Percentiles rank a stretch among this genome's conserved stretches.
Conservation (phyloP, 2,888 invertebrate genomes). For the Cylindroiulus punctatus region DNA sequence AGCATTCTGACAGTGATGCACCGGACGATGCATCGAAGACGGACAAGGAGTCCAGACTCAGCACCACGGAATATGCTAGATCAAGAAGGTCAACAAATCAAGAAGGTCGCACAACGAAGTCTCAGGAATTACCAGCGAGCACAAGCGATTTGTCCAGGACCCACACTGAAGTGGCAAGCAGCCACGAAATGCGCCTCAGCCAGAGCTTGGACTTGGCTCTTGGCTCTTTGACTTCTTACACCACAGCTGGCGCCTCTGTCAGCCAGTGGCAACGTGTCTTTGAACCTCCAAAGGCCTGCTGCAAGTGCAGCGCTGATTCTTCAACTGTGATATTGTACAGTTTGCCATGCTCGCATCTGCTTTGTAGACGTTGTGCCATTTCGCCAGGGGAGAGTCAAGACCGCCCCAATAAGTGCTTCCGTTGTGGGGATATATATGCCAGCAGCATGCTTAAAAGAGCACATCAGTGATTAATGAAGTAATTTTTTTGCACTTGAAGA, state of each 20-base stretch:
- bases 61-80: background rate
- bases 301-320: background rate
- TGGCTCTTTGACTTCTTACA: background rate
- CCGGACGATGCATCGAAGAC: background rate
- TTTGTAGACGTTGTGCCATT: background rate
- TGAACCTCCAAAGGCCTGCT: background rate
- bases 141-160: background rate
- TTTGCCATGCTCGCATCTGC: slow-evolving; percentile 3
- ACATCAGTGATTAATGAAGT: background rate
- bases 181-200: background rate
- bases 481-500: background rate
- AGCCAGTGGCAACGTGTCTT: background rate
- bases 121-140: background rate
- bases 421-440: background rate
- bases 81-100: background rate
- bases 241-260: background rate
- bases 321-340: background rate
- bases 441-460: background rate
- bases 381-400: background rate
- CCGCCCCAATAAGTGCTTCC: background rate
- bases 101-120: background rate
- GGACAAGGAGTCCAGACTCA: background rate
- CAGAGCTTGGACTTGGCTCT: slow-evolving; percentile 10
- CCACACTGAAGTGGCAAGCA: background rate
- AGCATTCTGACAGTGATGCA: background rate